Base-by-base conservation (phyloP, 1,140 invertebrate genomes). In the Lethrus apterus region DNA sequence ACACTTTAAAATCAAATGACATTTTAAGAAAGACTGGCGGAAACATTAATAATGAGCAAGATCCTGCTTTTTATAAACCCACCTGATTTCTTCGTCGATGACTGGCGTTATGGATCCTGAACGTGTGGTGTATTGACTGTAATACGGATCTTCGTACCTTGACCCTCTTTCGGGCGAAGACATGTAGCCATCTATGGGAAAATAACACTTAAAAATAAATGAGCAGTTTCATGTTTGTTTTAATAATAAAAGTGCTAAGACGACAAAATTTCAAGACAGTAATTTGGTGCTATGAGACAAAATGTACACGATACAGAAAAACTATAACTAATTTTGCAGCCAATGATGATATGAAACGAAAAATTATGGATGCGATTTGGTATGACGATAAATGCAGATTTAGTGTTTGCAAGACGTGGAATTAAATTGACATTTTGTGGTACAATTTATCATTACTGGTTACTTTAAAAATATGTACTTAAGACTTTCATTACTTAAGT, bases 51-150 rank as follows among this genome's bases (percentile, higher is more conserved):
- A n/a, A n/a, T n/a, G n/a, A n/a, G n/a, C n/a, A n/a, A n/a, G n/a
- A 20, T 19, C 5, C 19, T 18, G 24, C 14, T 38, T 13, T 23
- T 19, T 29, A 15, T 5, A 0, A 15, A 21, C 58, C 66, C 76
- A 89, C 83, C 85, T 85, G 32, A 89, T 76, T 70, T 94, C 90
- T 66, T 93, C 90, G 63, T 94, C 90, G 46, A 93, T 91, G 14
- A 89, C 82, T 1, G 90, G 87, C 7, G 89, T 89, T 24, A 90
- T 86, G 3, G 81, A 82, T 21, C 80, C 77, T 2, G 85, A 81
- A 40, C 84, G 67, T 0, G 78, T 72, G 0, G 74, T 72, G 60
- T 85, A 89, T 59, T 87, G 84, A 10, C 83, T 80, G 59, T 91
- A 91, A 66, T 91, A 91, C 0, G 86, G 85, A 62, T 91, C 88